These are phyloP conservation scores for Acrocephalus scirpaceus DNA, from an alignment of 2,797 vertebrate genomes.

Conservation along the genomic window DNA sequence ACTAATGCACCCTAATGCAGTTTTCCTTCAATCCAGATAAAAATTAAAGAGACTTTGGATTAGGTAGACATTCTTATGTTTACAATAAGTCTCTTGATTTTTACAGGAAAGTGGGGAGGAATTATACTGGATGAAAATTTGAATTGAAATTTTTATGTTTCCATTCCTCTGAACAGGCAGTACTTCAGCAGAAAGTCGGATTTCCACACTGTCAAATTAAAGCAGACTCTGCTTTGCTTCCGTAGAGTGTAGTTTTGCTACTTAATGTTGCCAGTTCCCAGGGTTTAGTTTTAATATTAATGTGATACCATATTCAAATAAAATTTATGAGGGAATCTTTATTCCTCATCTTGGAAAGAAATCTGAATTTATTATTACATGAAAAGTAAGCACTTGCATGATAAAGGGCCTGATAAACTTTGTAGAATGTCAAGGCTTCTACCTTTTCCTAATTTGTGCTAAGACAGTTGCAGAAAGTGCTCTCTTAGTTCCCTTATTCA, in stretches of 20 bases:
- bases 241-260: background rate
- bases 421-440: background rate
- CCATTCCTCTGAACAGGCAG: background rate
- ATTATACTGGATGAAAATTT: background rate
- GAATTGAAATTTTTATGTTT: background rate
- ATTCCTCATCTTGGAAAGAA: background rate
- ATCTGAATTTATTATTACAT: background rate
- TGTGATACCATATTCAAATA: background rate
- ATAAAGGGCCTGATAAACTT: background rate
- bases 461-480: background rate
- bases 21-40: background rate
- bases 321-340: background rate
- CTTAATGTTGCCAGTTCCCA: background rate
- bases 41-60: background rate
- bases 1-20: background rate
- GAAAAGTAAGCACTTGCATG: background rate
- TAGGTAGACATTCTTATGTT: background rate
- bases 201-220: background rate
- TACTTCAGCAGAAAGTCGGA: background rate
- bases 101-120: background rate
- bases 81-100: background rate
- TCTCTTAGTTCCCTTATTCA: background rate
- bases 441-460: background rate
- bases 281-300: background rate
- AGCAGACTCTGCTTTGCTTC: background rate